A percentile compares a stretch with the other conserved stretches of the same genome.
These are phyloP conservation scores for Malacoraja senta DNA, from an alignment of 2,797 vertebrate species.

Conservation along the genomic window DNA sequence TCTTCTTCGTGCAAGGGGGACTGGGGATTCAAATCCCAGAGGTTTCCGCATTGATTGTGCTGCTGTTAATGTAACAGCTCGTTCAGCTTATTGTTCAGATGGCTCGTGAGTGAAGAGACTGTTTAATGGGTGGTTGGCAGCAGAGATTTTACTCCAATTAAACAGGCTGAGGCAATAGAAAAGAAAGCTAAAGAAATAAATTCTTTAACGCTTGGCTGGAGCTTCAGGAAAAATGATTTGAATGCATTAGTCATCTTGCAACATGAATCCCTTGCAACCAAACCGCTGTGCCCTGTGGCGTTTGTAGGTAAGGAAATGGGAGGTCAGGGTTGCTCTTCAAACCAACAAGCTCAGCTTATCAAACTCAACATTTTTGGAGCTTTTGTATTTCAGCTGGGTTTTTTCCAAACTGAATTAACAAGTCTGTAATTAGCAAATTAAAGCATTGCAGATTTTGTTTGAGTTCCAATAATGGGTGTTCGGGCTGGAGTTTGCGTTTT, in stretches of 20 bases:
- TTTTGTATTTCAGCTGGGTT: constrained; percentile 8
- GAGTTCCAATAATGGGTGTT: constrained; percentile 9
- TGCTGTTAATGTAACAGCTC: not conserved
- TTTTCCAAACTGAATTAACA: constrained; percentile 5
- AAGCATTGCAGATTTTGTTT: constrained; percentile 5
- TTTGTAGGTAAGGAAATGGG: not conserved
- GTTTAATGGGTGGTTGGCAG: not conserved
- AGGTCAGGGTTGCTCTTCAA: not conserved
- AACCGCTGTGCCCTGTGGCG: not conserved
- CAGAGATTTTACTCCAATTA: not conserved
- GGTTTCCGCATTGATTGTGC: not conserved
- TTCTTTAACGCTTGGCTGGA: not conserved
- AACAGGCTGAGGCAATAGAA: not conserved
- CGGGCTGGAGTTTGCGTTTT: not conserved
- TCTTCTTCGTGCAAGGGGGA: no score
- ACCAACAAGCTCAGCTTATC: not conserved
- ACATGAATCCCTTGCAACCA: not conserved
- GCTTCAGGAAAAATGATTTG: constrained; percentile 1
- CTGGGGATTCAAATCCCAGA: not conserved
- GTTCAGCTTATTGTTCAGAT: not conserved
- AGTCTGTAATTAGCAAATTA: constrained; percentile 24
- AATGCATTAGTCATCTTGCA: constrained; percentile 8
- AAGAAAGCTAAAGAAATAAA: not conserved
- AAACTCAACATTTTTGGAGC: not conserved
- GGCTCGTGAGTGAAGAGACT: not conserved